Evolutionary conservation across 2,113 vertebrate genomes (phyloP), one percentile per base, ranked within the genome.

Genomic region (Clarias magur): DNA sequence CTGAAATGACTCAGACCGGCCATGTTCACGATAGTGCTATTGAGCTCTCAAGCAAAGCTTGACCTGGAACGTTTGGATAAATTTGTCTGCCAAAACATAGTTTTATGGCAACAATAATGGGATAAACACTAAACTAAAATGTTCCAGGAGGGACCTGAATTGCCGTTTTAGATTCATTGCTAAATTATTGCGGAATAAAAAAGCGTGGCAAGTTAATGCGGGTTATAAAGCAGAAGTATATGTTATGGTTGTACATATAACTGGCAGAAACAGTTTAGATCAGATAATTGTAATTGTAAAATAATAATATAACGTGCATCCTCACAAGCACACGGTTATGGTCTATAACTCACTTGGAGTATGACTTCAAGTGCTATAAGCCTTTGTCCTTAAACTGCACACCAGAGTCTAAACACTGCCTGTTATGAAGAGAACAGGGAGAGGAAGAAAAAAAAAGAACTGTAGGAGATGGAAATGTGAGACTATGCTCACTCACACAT

Each of bases 91-190:
- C 75, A 79, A 79, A 27, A 56, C 3, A 6, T 78, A 78, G 27
- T 53, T 78, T 78, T n/a, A 56, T 56, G 25, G 75, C 53, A 16
- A 79, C 53, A 56, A 27, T 79, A 79, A 79, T 79, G 53, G 53
- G 75, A 79, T 79, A 79, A 79, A 56, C 75, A 79, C 53, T 79
- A 79, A 79, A 79, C 75, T 30, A 56, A 8, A 79, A 79, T 57
- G 53, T 56, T 79, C 75, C 75, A 79, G 25, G 17, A 57, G 75
- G 75, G 75, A 79, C 53, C 75, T 17, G 25, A 56, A 56, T 78
- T 17, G 75, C 25, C 16, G 4, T 78, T 78, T 78, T 54, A 27
- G 75, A 78, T 17, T 48, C 75, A 78, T 27, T 78, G 53, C 48
- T 3, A 78, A 79, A 56, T 57, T 56, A 79, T 79, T 17, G 15